phyloP scores from a whole-genome alignment of 2,797 vertebrate species.

The Takifugu ocellatus region DNA sequence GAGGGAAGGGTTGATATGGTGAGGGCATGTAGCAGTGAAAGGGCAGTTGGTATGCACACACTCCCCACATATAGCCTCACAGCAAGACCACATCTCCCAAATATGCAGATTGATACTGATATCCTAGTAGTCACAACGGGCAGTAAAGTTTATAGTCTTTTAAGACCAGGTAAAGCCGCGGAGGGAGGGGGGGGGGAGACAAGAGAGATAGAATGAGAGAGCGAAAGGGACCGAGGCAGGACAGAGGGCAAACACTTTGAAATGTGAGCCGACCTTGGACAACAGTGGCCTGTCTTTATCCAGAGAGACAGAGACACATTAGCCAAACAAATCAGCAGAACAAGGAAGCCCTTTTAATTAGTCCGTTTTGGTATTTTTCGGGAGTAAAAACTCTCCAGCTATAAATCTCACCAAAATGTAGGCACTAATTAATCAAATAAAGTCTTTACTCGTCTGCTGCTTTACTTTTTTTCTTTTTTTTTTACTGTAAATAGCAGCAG shows the following conservation, averaged over 20 bases:
- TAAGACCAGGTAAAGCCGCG: constrained; percentile 34
- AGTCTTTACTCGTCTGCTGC: too few species aligned
- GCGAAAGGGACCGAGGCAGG: constrained; percentile 20
- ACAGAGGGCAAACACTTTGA: constrained; percentile 53
- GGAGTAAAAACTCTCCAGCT: too few species aligned
- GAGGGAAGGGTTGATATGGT: too few species aligned
- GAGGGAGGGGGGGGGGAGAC: constrained; percentile 17
- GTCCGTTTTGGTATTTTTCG: too few species aligned
- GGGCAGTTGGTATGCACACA: constrained; percentile 38
- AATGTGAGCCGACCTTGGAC: constrained; percentile 58
- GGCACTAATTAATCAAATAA: too few species aligned
- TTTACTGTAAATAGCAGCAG: too few species aligned
- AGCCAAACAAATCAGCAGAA: constrained; percentile 53
- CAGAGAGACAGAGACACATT: constrained; percentile 52
- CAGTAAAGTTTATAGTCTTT: constrained; percentile 45
- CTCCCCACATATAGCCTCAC: constrained; percentile 42
- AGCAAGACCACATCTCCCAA: constrained; percentile 44
- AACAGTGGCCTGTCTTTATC: constrained; percentile 63
- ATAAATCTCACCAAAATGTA: too few species aligned
- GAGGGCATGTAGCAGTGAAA: constrained; percentile 36
- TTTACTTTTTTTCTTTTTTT: too few species aligned
- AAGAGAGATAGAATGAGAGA: constrained; percentile 11
- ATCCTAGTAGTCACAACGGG: constrained; percentile 43
- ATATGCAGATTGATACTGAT: constrained; percentile 58
- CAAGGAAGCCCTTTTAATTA: constrained; percentile 9